Evolutionary conservation across 2,113 vertebrate genomes (phyloP).

Genomic region (Tylochromis polylepis): DNA sequence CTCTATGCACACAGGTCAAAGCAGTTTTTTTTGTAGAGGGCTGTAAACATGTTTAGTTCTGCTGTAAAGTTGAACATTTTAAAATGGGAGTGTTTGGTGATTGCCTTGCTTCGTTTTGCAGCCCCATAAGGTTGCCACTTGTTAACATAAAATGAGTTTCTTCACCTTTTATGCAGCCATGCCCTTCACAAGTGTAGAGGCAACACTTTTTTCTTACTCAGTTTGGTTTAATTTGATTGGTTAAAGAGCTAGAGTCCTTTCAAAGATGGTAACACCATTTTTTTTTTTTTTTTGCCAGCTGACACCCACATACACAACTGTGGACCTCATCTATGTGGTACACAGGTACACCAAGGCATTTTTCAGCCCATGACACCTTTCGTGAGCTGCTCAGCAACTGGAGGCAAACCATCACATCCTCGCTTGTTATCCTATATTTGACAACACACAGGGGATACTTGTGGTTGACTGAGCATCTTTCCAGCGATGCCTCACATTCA

Average conservation of each 20-base stretch:
- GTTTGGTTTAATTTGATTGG: not conserved
- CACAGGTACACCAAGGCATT: not conserved
- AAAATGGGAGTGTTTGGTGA: not conserved
- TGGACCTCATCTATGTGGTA: not conserved
- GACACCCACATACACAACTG: slow-evolving; percentile 13
- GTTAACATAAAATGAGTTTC: not conserved
- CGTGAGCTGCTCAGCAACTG: not conserved
- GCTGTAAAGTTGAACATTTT: not conserved
- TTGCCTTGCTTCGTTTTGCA: not conserved
- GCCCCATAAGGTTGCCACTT: not conserved
- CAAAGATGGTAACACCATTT: not conserved
- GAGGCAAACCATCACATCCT: not conserved
- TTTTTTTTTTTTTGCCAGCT: not conserved
- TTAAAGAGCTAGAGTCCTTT: not conserved
- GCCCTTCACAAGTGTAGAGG: not conserved
- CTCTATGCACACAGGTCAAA: not conserved
- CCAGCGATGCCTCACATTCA: not conserved
- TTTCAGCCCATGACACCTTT: not conserved
- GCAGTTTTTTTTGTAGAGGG: not conserved
- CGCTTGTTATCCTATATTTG: not conserved
- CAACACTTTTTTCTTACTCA: not conserved
- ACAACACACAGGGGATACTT: not conserved
- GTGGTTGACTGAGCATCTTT: not conserved
- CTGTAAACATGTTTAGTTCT: not conserved
- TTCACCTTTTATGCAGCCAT: not conserved